Conservation (phyloP, 2,888 invertebrate genomes). For the Aleiodes alternator region DNA sequence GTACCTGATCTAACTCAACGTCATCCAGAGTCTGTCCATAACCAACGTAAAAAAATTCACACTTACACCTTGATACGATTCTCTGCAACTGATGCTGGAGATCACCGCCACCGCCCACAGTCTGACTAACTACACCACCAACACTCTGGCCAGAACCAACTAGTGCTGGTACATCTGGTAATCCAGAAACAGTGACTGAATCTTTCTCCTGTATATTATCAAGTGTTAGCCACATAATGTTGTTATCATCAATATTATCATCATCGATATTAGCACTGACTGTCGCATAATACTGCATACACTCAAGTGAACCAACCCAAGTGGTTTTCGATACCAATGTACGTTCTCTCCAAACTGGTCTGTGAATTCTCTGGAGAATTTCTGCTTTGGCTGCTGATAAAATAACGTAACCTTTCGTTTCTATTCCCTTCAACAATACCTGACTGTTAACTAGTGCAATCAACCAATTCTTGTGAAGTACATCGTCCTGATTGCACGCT, state of each 20-base stretch:
- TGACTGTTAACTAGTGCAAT: constrained; percentile 96
- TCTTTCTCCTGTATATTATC: constrained; percentile 94
- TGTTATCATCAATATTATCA: constrained; percentile 79
- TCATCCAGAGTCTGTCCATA: constrained; percentile 88
- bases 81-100: constrained; percentile 87
- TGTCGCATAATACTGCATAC: constrained; percentile 99
- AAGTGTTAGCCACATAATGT: constrained; percentile 97
- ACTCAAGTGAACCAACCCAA: constrained; percentile 95
- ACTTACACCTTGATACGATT: constrained; percentile 97
- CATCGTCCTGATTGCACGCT: constrained; percentile 93
- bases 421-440: constrained; percentile 95
- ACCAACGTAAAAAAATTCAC: constrained; percentile 97
- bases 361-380: constrained; percentile 91
- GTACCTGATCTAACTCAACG: constrained; percentile 80
- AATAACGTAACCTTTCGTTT: constrained; percentile 97
- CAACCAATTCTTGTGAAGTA: constrained; percentile 95
- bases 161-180: constrained; percentile 91
- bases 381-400: constrained; percentile 97
- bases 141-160: constrained; percentile 97
- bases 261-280: constrained; percentile 83
- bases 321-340: constrained; percentile 95
- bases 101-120: constrained; percentile 87
- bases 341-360: constrained; percentile 91
- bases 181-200: constrained; percentile 85
- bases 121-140: constrained; percentile 95